Evolutionary conservation across 2,888 invertebrate species (phyloP).

Genomic region (Dilophus febrilis): DNA sequence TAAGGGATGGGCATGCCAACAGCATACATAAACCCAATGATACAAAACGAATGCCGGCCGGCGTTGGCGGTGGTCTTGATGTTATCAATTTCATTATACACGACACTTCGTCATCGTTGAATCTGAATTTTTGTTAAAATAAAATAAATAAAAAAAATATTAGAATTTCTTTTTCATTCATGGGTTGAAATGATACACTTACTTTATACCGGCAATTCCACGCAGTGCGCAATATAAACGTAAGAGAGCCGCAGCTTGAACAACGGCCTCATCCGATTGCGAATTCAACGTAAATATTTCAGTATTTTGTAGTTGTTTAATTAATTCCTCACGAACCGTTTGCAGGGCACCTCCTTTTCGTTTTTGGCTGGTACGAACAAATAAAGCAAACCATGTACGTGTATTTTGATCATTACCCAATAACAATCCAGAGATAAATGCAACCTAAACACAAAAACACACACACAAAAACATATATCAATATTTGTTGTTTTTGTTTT

Average conservation of each 20-base stretch:
- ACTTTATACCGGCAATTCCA: constrained; percentile 85
- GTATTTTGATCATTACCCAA: constrained; percentile 81
- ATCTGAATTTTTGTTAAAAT: constrained; percentile 30
- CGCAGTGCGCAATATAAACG: constrained; percentile 82
- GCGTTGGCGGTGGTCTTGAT: constrained; percentile 74
- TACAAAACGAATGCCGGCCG: constrained; percentile 83
- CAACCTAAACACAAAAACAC: too few species aligned
- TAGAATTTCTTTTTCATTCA: neutral
- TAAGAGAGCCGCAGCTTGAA: constrained; percentile 78
- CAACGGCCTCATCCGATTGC: constrained; percentile 46
- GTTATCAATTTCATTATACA: constrained; percentile 71
- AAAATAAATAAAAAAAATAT: neutral
- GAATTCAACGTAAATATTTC: constrained; percentile 43
- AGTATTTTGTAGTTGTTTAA: constrained; percentile 48
- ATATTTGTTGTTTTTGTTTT: neutral
- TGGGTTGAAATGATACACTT: constrained; percentile 16
- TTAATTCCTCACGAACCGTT: constrained; percentile 53
- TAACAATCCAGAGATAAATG: constrained; percentile 75
- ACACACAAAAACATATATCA: neutral
- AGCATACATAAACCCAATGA: constrained; percentile 87
- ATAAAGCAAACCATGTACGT: constrained; percentile 84
- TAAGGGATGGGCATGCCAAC: constrained; percentile 80
- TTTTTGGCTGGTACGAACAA: constrained; percentile 51
- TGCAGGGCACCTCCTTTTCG: constrained; percentile 50
- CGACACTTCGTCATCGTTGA: constrained; percentile 81